A percentile compares a stretch with the other conserved stretches of the same genome.
phyloP scores from a whole-genome alignment of 2,888 invertebrate genomes.

The Euplexia lucipara region DNA sequence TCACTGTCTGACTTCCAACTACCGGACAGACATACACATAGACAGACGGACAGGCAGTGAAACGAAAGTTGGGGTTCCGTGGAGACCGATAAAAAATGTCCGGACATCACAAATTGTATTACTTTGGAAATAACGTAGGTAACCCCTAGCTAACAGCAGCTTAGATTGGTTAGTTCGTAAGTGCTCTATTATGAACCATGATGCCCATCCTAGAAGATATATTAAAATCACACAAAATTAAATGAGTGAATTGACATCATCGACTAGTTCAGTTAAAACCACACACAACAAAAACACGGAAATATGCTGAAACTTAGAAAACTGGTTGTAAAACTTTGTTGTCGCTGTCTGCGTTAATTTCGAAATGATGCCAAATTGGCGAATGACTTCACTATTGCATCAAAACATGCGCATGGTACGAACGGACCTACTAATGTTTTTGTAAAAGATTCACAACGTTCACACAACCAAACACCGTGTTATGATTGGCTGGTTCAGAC shows the following conservation, averaged over 20 bases:
- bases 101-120: too few relatives aligned
- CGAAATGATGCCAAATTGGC: constrained; percentile 43
- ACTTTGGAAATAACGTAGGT: too few relatives aligned
- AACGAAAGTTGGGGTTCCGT: too few relatives aligned
- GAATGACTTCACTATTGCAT: constrained; percentile 42
- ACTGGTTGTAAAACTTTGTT: constrained; percentile 18
- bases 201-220: background rate
- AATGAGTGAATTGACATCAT: constrained; percentile 11
- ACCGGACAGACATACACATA: too few relatives aligned
- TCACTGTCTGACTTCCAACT: too few relatives aligned
- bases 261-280: constrained; percentile 9
- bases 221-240: background rate
- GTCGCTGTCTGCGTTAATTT: constrained; percentile 27
- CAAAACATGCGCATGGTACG: constrained; percentile 30
- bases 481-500: constrained; percentile 24
- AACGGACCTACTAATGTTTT: constrained; percentile 25
- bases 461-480: constrained; percentile 20
- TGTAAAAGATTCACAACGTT: constrained; percentile 17
- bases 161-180: constrained; percentile 1
- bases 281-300: constrained; percentile 33
- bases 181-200: constrained; percentile 3
- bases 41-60: too few relatives aligned
- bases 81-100: too few relatives aligned
- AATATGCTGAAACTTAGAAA: constrained; percentile 36
- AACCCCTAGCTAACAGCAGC: too few relatives aligned